Percentiles rank a stretch among this genome's conserved stretches.
Conservation (phyloP, 2,113 vertebrate genomes). For the Notothenia coriiceps region DNA sequence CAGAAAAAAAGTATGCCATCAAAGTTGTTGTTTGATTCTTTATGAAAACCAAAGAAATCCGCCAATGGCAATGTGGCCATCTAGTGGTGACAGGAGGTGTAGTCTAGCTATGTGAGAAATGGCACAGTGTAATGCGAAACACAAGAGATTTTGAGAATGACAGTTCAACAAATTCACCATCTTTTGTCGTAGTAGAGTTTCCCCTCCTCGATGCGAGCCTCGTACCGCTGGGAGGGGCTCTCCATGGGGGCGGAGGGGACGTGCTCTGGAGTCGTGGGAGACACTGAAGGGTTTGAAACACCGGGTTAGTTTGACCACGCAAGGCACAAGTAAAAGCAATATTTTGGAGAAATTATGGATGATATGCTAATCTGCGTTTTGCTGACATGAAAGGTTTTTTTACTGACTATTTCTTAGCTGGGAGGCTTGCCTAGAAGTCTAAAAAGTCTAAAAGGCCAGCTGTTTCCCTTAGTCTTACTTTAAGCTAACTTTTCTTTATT, state of each 20-base stretch:
- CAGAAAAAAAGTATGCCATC: slow-evolving; percentile 17
- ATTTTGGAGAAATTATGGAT: neutral
- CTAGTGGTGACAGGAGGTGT: slow-evolving; percentile 65
- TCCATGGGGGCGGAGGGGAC: slow-evolving; percentile 92
- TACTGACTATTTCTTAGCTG: neutral
- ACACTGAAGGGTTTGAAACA: slow-evolving; percentile 81
- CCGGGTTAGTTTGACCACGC: neutral
- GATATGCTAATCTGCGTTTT: neutral
- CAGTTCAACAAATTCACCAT: slow-evolving; percentile 85
- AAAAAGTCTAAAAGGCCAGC: neutral
- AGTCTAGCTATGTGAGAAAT: neutral
- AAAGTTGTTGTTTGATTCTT: neutral
- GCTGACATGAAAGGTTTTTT: no score
- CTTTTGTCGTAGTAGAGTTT: slow-evolving; percentile 99
- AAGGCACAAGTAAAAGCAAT: neutral
- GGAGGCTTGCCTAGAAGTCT: neutral
- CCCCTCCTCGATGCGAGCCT: slow-evolving; percentile 97
- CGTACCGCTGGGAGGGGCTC: slow-evolving; percentile 92
- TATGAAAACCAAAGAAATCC: neutral
- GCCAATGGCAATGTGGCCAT: slow-evolving; percentile 55
- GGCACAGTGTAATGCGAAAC: neutral
- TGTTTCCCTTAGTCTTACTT: neutral
- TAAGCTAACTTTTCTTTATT: no score
- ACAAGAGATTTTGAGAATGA: neutral
- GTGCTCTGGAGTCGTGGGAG: slow-evolving; percentile 94